Evolutionary conservation across 2,113 vertebrate genomes (phyloP).

Genomic region (Nanger granti): DNA sequence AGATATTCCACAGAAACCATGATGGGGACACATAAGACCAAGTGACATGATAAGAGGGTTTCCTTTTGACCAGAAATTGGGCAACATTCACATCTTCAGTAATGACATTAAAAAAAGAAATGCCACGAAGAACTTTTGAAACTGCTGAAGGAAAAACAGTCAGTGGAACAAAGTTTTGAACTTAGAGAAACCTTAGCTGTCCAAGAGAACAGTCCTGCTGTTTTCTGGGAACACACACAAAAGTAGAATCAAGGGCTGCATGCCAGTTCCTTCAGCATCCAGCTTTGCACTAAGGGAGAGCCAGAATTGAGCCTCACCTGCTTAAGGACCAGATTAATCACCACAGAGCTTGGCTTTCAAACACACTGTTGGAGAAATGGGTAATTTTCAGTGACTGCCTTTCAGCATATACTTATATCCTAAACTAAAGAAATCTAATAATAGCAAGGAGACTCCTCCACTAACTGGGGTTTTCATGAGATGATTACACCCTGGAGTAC

Average conservation of each 20-base stretch:
- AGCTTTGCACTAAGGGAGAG: background rate
- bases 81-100: background rate
- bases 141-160: background rate
- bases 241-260: background rate
- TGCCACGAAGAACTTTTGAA: background rate
- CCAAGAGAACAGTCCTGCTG: background rate
- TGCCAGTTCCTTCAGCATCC: background rate
- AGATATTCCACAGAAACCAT: background rate
- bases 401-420: conserved; percentile 46
- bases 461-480: conserved; percentile 31
- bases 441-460: conserved; percentile 38
- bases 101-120: conserved; percentile 16
- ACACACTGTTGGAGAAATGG: conserved; percentile 51
- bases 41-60: background rate
- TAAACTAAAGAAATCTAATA: conserved; percentile 56
- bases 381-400: conserved; percentile 59
- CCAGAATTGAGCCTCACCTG: background rate
- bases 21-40: background rate
- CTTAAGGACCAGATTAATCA: conserved; percentile 27
- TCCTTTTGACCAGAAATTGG: background rate
- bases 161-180: conserved; percentile 1
- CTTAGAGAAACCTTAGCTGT: background rate
- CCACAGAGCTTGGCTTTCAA: conserved; percentile 37
- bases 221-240: conserved; percentile 1
- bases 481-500: conserved; percentile 43